phyloP scores from a whole-genome alignment of 1,140 invertebrate genomes.

The Drosophila pruinosa region DNA sequence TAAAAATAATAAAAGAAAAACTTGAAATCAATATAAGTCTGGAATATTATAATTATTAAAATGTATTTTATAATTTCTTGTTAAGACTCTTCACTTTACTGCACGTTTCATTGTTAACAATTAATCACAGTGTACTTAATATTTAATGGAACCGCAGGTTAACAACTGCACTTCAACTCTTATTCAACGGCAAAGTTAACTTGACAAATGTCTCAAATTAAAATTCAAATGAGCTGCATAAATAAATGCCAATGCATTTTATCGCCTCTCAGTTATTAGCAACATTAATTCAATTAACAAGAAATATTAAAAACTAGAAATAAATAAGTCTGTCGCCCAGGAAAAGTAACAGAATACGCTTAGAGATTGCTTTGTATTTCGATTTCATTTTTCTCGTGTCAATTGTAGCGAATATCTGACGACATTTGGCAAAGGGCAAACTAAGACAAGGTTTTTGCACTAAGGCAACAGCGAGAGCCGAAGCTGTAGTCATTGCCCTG shows the following conservation, averaged over 20 bases:
- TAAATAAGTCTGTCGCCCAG: not conserved
- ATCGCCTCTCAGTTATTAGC: not conserved
- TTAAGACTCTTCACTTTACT: not conserved
- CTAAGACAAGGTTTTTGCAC: conserved; percentile 16
- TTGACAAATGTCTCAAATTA: conserved; percentile 43
- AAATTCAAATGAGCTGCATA: conserved; percentile 29
- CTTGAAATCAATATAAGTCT: too few relatives aligned
- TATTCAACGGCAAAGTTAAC: not conserved
- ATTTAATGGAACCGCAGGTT: not conserved
- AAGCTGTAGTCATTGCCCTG: not conserved
- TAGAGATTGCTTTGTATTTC: not conserved
- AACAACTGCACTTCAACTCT: not conserved
- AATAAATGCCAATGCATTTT: conserved; percentile 18
- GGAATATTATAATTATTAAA: too few relatives aligned
- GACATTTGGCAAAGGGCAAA: conserved; percentile 56
- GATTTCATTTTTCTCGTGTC: conserved; percentile 31
- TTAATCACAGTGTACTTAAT: not conserved
- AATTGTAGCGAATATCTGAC: conserved; percentile 36
- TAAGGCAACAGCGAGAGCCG: conserved; percentile 62
- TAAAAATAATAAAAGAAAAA: too few relatives aligned
- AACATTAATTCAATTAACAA: conserved; percentile 39
- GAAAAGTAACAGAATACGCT: not conserved
- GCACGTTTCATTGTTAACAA: not conserved
- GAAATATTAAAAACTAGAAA: conserved; percentile 23
- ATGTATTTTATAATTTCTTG: not conserved